Conservation (phyloP, 2,797 vertebrate genomes). For the Clarias laeviceps region DNA sequence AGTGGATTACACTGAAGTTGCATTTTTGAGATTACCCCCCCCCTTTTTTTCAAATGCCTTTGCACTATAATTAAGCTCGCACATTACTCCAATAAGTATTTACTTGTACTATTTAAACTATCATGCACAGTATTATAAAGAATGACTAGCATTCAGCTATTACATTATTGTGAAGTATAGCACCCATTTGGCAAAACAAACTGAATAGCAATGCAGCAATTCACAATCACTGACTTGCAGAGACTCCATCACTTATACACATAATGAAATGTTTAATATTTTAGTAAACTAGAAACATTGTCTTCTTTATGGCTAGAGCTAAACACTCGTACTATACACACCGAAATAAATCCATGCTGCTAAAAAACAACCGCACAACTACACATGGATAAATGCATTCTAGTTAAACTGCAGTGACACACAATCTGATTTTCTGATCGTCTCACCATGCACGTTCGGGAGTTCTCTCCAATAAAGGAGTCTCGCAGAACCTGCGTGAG, state of each 20-base stretch:
- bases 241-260: background rate
- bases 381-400: too few species aligned
- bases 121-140: background rate
- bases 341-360: background rate
- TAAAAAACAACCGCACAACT: background rate
- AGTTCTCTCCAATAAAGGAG: conserved; percentile 99
- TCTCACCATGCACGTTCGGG: conserved; percentile 94
- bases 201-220: background rate
- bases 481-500: conserved; percentile 96
- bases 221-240: background rate
- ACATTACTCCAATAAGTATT: background rate
- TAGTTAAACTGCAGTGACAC: background rate
- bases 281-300: background rate
- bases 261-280: background rate
- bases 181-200: background rate
- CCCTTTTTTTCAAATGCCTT: background rate
- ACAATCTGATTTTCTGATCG: background rate
- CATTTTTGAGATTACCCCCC: background rate
- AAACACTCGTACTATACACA: background rate
- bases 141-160: background rate
- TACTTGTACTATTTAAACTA: background rate
- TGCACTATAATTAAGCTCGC: background rate
- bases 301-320: conserved; percentile 5
- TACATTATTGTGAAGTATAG: background rate
- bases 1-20: background rate